A percentile compares a stretch with the other conserved stretches of the same genome.
Evolutionary conservation across 2,888 invertebrate genomes (phyloP).

Genomic region (Rhamnusium bicolor): DNA sequence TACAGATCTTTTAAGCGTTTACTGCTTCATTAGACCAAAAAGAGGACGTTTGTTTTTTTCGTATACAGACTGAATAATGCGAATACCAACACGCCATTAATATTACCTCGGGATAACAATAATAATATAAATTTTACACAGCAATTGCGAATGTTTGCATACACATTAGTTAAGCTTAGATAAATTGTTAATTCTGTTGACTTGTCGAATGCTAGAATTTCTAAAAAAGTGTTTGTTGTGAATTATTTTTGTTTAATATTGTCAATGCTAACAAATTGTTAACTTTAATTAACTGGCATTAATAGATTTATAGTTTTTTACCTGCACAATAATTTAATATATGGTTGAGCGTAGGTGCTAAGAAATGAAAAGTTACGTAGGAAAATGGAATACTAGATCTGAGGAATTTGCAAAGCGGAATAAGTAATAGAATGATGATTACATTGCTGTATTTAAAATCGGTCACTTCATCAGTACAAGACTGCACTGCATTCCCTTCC

Average conservation of each 20-base stretch:
- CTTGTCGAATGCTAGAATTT: neutral
- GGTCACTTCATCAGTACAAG: no score
- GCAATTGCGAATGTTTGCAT: neutral
- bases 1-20: neutral
- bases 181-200: neutral
- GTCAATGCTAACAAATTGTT: neutral
- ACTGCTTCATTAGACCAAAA: slow-evolving; percentile 1
- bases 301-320: no score
- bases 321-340: no score
- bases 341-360: no score
- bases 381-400: no score
- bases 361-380: no score
- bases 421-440: no score
- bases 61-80: neutral
- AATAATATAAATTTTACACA: neutral
- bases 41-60: neutral
- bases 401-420: no score
- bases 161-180: neutral
- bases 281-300: no score
- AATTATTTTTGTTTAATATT: no score
- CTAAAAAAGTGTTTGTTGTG: neutral
- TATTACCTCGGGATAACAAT: neutral
- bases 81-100: neutral
- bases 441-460: no score
- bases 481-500: no score